A percentile compares a stretch with the other conserved stretches of the same genome.
Conservation (phyloP, 2,888 invertebrate species). For the Bombylius major region DNA sequence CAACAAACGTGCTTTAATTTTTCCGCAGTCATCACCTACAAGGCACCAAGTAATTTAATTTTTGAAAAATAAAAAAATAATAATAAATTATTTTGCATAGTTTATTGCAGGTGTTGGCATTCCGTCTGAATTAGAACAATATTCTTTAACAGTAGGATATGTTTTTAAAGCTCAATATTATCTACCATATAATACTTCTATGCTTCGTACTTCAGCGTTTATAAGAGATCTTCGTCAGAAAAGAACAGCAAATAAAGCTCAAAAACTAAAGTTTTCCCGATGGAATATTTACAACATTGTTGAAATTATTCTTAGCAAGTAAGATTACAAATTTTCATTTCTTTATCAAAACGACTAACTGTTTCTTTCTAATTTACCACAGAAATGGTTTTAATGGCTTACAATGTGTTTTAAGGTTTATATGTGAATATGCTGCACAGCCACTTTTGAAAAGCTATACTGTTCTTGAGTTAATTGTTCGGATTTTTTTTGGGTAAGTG, state of each 20-base stretch:
- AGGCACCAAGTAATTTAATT: conserved; percentile 8
- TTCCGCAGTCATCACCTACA: conserved; percentile 13
- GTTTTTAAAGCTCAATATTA: conserved; percentile 14
- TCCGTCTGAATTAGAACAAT: conserved; percentile 11
- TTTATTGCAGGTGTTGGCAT: conserved; percentile 14
- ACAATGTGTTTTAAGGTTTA: not conserved
- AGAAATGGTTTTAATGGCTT: not conserved
- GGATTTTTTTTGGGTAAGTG: too few species aligned
- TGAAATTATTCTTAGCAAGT: not conserved
- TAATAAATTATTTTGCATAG: not conserved
- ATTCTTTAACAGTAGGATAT: conserved; percentile 14
- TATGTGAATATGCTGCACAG: not conserved
- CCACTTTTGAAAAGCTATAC: not conserved
- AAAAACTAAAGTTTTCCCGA: not conserved
- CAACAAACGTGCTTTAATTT: conserved; percentile 10
- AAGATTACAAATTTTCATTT: not conserved
- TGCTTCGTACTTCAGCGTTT: not conserved
- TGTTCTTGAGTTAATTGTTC: not conserved
- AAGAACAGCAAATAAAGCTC: not conserved
- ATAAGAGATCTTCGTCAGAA: conserved; percentile 1
- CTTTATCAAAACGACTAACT: not conserved
- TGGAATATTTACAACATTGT: not conserved
- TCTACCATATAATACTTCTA: conserved; percentile 10
- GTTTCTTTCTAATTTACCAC: not conserved
- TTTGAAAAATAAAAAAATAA: not conserved